A percentile compares a stretch with the other conserved stretches of the same genome.
Conservation (phyloP, 2,888 invertebrate genomes). For the Disparrhopalites patrizii region DNA sequence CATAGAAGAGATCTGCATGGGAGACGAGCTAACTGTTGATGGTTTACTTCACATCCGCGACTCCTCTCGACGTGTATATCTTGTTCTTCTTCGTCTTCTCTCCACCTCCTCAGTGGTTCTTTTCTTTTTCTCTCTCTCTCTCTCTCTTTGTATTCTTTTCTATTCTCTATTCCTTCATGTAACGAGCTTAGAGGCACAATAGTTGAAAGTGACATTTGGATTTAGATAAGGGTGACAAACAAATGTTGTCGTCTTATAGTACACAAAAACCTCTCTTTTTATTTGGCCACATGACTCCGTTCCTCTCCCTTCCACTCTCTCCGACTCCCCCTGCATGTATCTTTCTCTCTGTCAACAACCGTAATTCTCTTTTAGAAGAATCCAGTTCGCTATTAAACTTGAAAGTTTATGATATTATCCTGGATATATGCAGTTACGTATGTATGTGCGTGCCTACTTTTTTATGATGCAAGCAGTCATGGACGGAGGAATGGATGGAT, state of each 20-base stretch:
- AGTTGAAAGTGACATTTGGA: constrained; percentile 16
- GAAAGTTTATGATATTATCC: constrained; percentile 10
- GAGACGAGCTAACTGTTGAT: too few relatives aligned
- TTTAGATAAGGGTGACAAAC: constrained; percentile 17
- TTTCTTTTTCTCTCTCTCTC: constrained; percentile 1
- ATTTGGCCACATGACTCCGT: too few relatives aligned
- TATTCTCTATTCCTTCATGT: neutral
- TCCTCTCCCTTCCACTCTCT: neutral
- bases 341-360: neutral
- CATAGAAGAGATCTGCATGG: neutral
- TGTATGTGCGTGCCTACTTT: too few relatives aligned
- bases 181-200: constrained; percentile 11
- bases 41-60: too few relatives aligned
- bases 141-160: constrained; percentile 1
- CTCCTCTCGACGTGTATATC: neutral
- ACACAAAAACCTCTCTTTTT: too few relatives aligned
- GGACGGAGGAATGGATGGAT: neutral
- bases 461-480: too few relatives aligned
- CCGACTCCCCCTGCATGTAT: neutral
- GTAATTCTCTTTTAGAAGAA: constrained; percentile 4
- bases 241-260: constrained; percentile 6
- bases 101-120: neutral
- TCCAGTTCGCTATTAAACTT: constrained; percentile 8
- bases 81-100: neutral
- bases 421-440: too few relatives aligned